Base-by-base conservation (phyloP, 1,140 invertebrate species). In the Lasioglossum baleicum region DNA sequence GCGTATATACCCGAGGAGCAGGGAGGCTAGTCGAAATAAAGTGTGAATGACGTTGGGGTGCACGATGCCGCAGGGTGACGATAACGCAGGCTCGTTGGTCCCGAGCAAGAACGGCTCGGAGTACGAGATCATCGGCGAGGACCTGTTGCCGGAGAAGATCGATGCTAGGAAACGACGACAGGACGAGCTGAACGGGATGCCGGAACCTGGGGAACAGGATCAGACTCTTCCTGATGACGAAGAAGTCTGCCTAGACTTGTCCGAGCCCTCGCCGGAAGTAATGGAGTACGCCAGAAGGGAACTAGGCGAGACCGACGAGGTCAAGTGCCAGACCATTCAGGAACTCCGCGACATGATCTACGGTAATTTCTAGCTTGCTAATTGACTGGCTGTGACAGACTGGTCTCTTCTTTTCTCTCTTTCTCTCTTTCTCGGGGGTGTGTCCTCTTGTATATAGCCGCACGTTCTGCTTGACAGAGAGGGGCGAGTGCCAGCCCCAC, bases 301-400 rank as follows among this genome's bases (percentile, higher is more conserved):
- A 53, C 86, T 94, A 0, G 93, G 94, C 0, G 94, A 94, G 88
- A 93, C 93, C n/a, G 93, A 92, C 53, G 94, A 93, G 91, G 94
- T 87, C 93, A 95, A 94, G 92, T 95, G 92, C 90, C 94, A 82
- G 90, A 95, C 88, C 81, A 90, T 96, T 76, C 94, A 95, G 74
- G 95, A 97, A 82, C 94, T 97, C 15, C 93, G 95, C 44, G 95
- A 96, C 86, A 95, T 96, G 93, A 96, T 97, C 87, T 96, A 95
- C 89, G 96, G 96, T 97, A 93, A 93, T 75, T n/a, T 56, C 51
- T 17, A 56, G 35, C 35, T 35, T 15, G 51, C 4, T 1, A 17
- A 17, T 53, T 17, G 35, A 3, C 35, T 35, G 35, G 35, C 35
- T 35, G 35, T 35, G 3, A 35, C 35, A 35, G 35, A 35, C 35